Conservation (phyloP, 2,888 invertebrate genomes). For the Antheraea yamamai region DNA sequence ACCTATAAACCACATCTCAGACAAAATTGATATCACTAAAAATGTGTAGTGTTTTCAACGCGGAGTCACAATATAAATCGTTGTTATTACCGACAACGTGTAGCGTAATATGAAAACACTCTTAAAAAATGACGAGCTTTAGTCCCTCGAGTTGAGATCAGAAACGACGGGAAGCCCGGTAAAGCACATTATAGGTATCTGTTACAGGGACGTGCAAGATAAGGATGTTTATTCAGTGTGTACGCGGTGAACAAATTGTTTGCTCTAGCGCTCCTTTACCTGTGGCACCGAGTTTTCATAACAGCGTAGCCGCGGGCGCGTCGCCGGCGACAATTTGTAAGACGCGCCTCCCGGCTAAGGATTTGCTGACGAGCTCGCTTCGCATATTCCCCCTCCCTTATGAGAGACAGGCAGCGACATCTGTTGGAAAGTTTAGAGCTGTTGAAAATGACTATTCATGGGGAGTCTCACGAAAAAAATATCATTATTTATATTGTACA, state of each 20-base stretch:
- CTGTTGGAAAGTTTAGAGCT: constrained; percentile 21
- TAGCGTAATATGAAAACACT: constrained; percentile 20
- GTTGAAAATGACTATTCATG: neutral
- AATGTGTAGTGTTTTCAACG: constrained; percentile 18
- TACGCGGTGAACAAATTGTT: constrained; percentile 78
- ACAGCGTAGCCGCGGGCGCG: constrained; percentile 67
- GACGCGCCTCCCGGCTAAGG: constrained; percentile 54
- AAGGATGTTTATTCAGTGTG: constrained; percentile 72
- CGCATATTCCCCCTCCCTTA: constrained; percentile 59
- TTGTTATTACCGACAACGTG: constrained; percentile 19
- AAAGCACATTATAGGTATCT: constrained; percentile 56
- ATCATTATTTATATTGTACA: neutral
- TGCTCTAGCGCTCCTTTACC: constrained; percentile 66
- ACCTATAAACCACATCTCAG: neutral
- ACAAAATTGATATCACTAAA: constrained; percentile 18
- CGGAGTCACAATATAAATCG: constrained; percentile 22
- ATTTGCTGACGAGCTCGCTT: constrained; percentile 67
- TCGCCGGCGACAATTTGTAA: constrained; percentile 71
- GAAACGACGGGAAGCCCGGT: constrained; percentile 35
- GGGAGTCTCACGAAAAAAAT: neutral
- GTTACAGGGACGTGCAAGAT: constrained; percentile 56
- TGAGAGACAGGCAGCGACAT: constrained; percentile 38
- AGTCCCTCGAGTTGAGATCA: constrained; percentile 38
- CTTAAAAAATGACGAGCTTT: constrained; percentile 32
- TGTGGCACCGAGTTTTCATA: constrained; percentile 72